Base-by-base conservation (phyloP, 2,888 invertebrate species). In the Heliconius ethilla region DNA sequence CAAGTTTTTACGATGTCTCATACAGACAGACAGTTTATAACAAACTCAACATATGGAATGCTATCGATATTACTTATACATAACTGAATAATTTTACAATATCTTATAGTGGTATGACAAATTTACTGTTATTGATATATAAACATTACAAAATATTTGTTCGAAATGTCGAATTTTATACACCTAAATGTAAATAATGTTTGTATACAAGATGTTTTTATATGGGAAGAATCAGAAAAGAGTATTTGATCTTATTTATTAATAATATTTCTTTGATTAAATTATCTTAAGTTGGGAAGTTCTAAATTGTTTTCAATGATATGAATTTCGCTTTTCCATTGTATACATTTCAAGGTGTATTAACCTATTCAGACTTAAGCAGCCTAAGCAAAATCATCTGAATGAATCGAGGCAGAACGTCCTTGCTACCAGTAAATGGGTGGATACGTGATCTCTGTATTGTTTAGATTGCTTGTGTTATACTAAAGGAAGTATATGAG, bases 381-480 rank as follows among this genome's bases (percentile, higher is more conserved):
- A 65, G 67, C 76, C 66, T 80, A 80, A 82, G 65, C 25, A 27
- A 75, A 77, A 79, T 78, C 82, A 76, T 70, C 76, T 81, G 79
- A 82, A 82, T 81, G 82, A 81, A 82, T 81, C 81, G 78, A 79
- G 80, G 77, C 75, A 76, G 73, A 78, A 79, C 80, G 81, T 73
- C 83, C 82, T 81, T 82, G 82, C 73, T 69, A 59, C 73, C 63
- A 62, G 59, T 73, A 73, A 59, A 67, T 55, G 75, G n/a, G 59
- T 78, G 81, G 78, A 80, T 81, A 83, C 82, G 81, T 82, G 81
- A 81, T 81, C 81, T 82, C 81, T 82, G 80, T 77, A 78, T 74
- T 80, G 81, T 80, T 79, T 78, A 70, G 70, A 75, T 67, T 76
- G 75, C 73, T 74, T 76, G 74, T 79, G 79, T 79, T 80, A 40